Conservation (phyloP, 2,888 invertebrate genomes). For the Cremastinae sp. region DNA sequence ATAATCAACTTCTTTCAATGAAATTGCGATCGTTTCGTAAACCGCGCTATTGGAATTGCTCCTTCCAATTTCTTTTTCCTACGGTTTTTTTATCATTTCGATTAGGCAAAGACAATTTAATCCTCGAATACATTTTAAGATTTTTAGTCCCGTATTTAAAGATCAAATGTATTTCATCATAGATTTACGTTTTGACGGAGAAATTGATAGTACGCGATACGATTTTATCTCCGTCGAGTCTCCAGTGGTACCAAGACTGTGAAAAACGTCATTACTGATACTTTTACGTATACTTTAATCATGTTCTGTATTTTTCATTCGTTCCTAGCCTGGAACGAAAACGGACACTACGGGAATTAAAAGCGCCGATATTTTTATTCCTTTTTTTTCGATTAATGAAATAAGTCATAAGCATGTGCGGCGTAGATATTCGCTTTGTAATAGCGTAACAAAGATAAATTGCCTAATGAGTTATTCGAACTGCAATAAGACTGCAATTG, state of each 20-base stretch:
- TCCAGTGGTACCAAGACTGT: too few relatives aligned
- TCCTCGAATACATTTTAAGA: too few relatives aligned
- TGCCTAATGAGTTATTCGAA: slow-evolving; percentile 49
- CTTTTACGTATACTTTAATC: background rate
- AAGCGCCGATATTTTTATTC: background rate
- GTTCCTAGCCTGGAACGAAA: background rate
- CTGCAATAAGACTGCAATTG: slow-evolving; percentile 46
- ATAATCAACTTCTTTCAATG: slow-evolving; percentile 38
- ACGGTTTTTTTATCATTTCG: background rate
- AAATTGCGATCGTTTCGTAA: slow-evolving; percentile 44
- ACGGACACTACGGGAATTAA: background rate
- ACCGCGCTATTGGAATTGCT: slow-evolving; percentile 47
- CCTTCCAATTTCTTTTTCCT: slow-evolving; percentile 9
- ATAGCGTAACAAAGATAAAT: slow-evolving; percentile 31
- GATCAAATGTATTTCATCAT: too few relatives aligned
- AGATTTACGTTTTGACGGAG: too few relatives aligned
- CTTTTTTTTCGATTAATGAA: background rate
- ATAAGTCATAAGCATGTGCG: background rate
- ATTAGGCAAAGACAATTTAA: too few relatives aligned
- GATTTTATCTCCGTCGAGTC: too few relatives aligned
- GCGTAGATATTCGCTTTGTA: slow-evolving; percentile 9
- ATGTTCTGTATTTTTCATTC: background rate
- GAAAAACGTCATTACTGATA: background rate
- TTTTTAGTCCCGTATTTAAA: too few relatives aligned
- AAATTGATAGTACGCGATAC: too few relatives aligned